Conservation (phyloP, 2,797 vertebrate genomes). For the Parauchenoglanis ngamensis region DNA sequence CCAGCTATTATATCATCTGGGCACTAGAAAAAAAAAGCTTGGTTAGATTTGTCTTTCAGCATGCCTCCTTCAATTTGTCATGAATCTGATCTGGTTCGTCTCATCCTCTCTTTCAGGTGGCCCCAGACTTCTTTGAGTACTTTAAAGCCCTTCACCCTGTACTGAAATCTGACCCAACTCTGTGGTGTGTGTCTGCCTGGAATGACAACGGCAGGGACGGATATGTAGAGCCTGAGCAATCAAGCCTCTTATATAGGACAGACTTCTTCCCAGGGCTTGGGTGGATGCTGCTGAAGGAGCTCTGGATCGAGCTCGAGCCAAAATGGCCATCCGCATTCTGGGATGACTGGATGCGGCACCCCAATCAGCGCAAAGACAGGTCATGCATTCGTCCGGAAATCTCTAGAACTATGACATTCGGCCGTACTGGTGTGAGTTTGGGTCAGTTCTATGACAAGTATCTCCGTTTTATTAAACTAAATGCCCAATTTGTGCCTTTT, state of each 20-base stretch:
- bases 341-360: conserved; percentile 96
- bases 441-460: conserved; percentile 97
- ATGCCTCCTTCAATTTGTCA: neutral
- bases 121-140: conserved; percentile 93
- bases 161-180: conserved; percentile 73
- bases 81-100: neutral
- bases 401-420: conserved; percentile 91
- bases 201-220: conserved; percentile 93
- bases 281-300: conserved; percentile 85
- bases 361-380: conserved; percentile 83
- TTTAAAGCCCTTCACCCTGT: conserved; percentile 86
- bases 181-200: conserved; percentile 96
- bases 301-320: conserved; percentile 90
- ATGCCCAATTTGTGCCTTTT: conserved; percentile 91
- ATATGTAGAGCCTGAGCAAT: conserved; percentile 77
- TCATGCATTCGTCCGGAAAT: conserved; percentile 91
- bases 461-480: conserved; percentile 92
- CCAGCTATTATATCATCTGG: neutral
- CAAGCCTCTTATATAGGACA: conserved; percentile 85
- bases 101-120: conserved; percentile 71
- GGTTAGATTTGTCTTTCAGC: neutral
- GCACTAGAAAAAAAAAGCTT: neutral
- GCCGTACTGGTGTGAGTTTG: conserved; percentile 91
- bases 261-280: conserved; percentile 95
- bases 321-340: conserved; percentile 94